A percentile compares a stretch with the other conserved stretches of the same genome.
These are phyloP conservation scores for Labia minor DNA, from an alignment of 2,888 invertebrate species.

Conservation along the genomic window DNA sequence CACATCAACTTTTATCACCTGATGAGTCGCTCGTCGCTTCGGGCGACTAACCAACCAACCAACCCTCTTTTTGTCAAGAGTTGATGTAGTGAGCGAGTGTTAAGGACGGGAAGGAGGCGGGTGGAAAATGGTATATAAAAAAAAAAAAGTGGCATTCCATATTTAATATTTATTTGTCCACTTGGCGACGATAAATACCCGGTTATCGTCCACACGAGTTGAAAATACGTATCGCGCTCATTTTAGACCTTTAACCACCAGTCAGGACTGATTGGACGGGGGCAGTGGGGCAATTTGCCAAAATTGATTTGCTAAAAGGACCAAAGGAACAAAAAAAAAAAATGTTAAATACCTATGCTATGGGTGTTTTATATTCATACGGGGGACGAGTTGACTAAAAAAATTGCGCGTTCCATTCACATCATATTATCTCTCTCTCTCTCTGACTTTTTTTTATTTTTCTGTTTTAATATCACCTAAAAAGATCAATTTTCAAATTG, in stretches of 20 bases:
- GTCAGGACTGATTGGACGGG: not conserved
- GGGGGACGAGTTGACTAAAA: not conserved
- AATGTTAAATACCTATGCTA: not conserved
- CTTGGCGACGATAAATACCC: not conserved
- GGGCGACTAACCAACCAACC: not conserved
- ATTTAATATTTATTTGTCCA: slow-evolving; percentile 7
- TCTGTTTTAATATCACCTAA: not conserved
- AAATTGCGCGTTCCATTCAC: not conserved
- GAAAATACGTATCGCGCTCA: not conserved
- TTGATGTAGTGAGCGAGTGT: too few relatives aligned
- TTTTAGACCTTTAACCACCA: not conserved
- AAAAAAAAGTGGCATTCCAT: not conserved
- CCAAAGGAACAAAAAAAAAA: not conserved
- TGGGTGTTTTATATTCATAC: not conserved
- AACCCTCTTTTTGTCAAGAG: too few relatives aligned
- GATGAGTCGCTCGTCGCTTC: not conserved
- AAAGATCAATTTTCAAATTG: not conserved
- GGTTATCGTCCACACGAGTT: not conserved
- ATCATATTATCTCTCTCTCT: too few relatives aligned
- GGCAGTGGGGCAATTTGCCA: not conserved
- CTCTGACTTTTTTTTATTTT: not conserved
- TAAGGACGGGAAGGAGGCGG: too few relatives aligned
- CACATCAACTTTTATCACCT: slow-evolving; percentile 13
- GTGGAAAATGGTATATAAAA: too few relatives aligned
- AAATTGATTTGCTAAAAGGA: not conserved